phyloP scores from a whole-genome alignment of 2,113 vertebrate species.

The Nothoprocta perdicaria region DNA sequence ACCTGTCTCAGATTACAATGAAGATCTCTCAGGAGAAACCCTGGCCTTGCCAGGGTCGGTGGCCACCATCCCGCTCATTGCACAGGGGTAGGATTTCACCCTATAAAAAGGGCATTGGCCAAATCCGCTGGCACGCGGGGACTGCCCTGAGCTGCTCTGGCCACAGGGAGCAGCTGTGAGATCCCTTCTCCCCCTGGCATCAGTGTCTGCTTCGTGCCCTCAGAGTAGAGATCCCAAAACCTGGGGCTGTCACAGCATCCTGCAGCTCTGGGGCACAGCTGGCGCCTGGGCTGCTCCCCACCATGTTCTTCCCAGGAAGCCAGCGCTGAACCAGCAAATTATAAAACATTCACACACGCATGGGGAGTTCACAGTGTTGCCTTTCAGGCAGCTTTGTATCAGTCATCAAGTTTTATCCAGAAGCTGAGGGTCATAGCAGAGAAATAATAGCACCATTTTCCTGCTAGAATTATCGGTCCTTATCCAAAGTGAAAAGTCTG shows the following conservation, averaged over 20 bases:
- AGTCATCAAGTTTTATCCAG: slow-evolving; percentile 43
- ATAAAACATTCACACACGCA: background rate
- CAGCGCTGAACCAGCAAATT: background rate
- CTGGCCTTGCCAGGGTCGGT: background rate
- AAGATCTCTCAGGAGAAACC: slow-evolving; percentile 20
- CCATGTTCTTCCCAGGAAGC: background rate
- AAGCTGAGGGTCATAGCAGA: slow-evolving; percentile 53
- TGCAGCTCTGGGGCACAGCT: fast-evolving
- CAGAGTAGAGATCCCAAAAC: background rate
- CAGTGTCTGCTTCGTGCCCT: fast-evolving
- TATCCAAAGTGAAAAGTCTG: background rate
- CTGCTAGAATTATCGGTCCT: background rate
- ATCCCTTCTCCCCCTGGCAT: fast-evolving
- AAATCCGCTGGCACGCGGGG: slow-evolving; percentile 29
- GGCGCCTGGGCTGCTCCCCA: background rate
- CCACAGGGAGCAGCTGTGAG: background rate
- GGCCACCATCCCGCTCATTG: slow-evolving; percentile 29
- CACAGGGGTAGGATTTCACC: slow-evolving; percentile 48
- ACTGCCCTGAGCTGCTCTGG: background rate
- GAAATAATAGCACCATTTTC: slow-evolving; percentile 60
- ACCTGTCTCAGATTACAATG: slow-evolving; percentile 5
- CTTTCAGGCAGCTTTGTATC: slow-evolving; percentile 35
- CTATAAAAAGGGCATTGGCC: slow-evolving; percentile 51
- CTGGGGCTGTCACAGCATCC: background rate
- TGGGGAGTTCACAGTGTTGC: background rate